These are phyloP conservation scores for Augiades crinisus DNA, from an alignment of 2,888 invertebrate genomes.

Conservation along the genomic window DNA sequence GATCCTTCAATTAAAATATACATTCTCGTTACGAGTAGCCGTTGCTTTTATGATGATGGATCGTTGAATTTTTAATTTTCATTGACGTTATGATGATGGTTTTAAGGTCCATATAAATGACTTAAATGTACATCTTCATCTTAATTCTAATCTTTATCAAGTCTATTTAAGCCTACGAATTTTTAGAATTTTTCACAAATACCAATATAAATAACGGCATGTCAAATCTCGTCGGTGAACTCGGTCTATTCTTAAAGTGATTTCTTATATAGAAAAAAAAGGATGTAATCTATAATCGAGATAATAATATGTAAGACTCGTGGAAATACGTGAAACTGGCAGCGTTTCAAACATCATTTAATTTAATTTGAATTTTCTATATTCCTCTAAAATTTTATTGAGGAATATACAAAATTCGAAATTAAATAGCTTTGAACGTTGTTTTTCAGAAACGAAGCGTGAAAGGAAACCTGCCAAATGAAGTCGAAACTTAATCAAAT, in stretches of 20 bases:
- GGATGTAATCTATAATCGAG: too few relatives aligned
- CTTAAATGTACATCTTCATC: too few relatives aligned
- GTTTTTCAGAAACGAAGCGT: constrained; percentile 32
- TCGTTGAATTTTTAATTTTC: neutral
- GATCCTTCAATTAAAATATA: constrained; percentile 18
- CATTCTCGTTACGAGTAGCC: neutral
- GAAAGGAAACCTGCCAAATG: constrained; percentile 34
- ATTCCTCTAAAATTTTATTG: constrained; percentile 14
- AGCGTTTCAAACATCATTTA: constrained; percentile 2
- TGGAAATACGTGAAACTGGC: constrained; percentile 20
- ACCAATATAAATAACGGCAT: too few relatives aligned
- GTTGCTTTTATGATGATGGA: neutral
- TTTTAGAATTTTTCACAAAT: too few relatives aligned
- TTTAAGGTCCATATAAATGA: too few relatives aligned
- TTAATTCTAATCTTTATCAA: too few relatives aligned
- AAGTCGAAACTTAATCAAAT: constrained; percentile 32
- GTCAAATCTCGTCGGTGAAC: too few relatives aligned
- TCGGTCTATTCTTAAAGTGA: too few relatives aligned
- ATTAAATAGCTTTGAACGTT: constrained; percentile 9
- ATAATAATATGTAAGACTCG: too few relatives aligned
- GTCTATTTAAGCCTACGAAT: too few relatives aligned
- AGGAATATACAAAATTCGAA: constrained; percentile 17
- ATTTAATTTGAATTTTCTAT: constrained; percentile 21
- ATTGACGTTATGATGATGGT: too few relatives aligned
- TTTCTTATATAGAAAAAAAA: too few relatives aligned